Conservation (phyloP, 2,113 vertebrate genomes). For the Pomatostomus ruficeps region DNA sequence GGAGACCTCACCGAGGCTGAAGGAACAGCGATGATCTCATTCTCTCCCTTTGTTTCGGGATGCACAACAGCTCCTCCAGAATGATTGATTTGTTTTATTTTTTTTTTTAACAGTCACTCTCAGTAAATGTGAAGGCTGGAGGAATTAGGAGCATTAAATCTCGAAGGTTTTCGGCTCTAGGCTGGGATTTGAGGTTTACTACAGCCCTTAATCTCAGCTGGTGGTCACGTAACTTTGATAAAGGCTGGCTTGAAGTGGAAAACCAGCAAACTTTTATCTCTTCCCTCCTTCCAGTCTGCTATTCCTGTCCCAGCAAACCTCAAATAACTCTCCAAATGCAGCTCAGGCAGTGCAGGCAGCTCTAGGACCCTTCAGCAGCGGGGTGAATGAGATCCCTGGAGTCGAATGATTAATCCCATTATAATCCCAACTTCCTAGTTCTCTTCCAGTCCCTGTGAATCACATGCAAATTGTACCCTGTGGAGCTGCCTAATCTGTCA, state of each 20-base stretch:
- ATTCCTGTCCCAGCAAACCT: not conserved
- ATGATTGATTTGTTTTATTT: not conserved
- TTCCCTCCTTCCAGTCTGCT: not conserved
- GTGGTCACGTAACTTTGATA: not conserved
- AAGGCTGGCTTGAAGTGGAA: not conserved
- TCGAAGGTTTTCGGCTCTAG: not conserved
- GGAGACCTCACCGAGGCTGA: not conserved
- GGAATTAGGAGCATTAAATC: conserved; percentile 19
- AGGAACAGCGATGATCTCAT: conserved; percentile 54
- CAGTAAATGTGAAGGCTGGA: not conserved
- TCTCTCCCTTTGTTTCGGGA: conserved; percentile 53
- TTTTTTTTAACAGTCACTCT: not conserved
- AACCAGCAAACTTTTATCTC: conserved; percentile 22
- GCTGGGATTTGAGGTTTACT: conserved; percentile 9
- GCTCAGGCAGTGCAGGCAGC: not conserved
- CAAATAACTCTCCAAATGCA: not conserved
- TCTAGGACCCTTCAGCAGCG: not conserved
- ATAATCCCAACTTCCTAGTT: not conserved
- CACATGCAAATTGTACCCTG: not conserved
- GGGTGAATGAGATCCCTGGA: not conserved
- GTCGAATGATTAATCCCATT: not conserved
- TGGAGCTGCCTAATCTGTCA: not conserved
- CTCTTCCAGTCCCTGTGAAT: not conserved
- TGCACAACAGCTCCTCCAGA: conserved; percentile 26
- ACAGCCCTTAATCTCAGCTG: not conserved